Base-by-base conservation (phyloP, 2,888 invertebrate species). In the Tipula lateralis region DNA sequence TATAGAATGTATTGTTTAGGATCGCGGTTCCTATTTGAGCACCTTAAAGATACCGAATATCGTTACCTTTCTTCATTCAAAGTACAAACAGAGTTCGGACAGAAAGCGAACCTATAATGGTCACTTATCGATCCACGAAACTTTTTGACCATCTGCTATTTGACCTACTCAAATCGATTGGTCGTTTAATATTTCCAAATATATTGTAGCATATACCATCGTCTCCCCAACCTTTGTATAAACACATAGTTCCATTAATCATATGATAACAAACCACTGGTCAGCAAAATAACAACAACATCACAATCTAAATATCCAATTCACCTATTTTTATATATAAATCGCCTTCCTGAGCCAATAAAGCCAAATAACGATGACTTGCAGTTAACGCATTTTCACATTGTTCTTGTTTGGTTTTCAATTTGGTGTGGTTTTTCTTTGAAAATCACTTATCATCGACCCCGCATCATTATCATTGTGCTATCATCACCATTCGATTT, bases 331-430 rank as follows among this genome's bases (percentile, higher is more conserved):
- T 24, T 66, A 9, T 66, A 19, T 24, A 44, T 2, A 66, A 66
- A 66, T 66, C 2, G 24, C 24, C 66, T 66, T 66, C 66, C 66
- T 66, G 66, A n/a, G 39, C 9, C 66, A 66, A 66, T 24, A 66
- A 24, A 24, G 66, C 66, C n/a, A 66, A 66, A 66, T 66, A 66
- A 66, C 66, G 66, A 66, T 66, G 66, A 66, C 66, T 66, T 66
- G 66, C 66, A 0, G 9, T 9, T 9, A 66, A 24, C 66, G 9
- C 24, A 66, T 24, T 66, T 66, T 66, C 66, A 66, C 66, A 66
- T 66, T 66, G 24, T 66, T 66, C 24, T 24, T 66, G 66, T 66
- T 66, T 24, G 24, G 24, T 66, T 66, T 66, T 66, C 66, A 50
- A 50, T 2, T 66, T 66, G 66, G 44, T 50, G 44, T 50, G 19